Base-by-base conservation (phyloP, 1,140 invertebrate species). In the Mylabris phalerata region DNA sequence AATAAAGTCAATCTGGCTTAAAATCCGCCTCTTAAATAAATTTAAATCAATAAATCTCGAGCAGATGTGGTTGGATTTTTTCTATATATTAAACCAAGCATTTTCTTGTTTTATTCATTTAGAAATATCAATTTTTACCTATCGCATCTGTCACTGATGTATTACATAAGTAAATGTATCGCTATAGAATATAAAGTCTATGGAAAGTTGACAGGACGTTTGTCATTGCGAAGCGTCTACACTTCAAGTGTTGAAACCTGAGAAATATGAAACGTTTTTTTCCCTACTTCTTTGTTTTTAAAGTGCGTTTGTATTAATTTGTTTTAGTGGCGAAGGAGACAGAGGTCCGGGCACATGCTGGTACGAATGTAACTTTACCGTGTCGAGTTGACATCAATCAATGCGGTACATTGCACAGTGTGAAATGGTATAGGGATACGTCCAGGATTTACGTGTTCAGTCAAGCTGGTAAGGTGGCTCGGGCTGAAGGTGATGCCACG, bases 351-450 rank as follows among this genome's bases (percentile, higher is more conserved):
- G 73, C 72, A 5, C 65, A 68, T 51, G 69, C 69, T 11, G 90
- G 89, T 3, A 81, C 84, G 13, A 84, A 84, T 32, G 85, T 90
- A 25, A 76, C 79, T 24, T 77, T 93, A 41, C 82, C 85, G 2
- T 93, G 91, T 75, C 80, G 82, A 19, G 83, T 93, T 57, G 87
- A 90, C 72, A 82, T 82, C 50, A 78, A 80, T 7, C 82, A 84
- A 62, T 94, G 92, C 68, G 88, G 89, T 1, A 84, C 85, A 45
- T 81, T 93, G 65, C 90, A 93, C 77, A 92, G 87, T 69, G 86
- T 93, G 67, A 93, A 93, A 75, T 94, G 90, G 90, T 93, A 93
- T 74, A 86, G 87, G 63, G 87, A 85, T 44, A 82, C 87, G 50
- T 80, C 82, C 54, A 79, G 91, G 48, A 90, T 93, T 57, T 92